Base-by-base conservation (phyloP, 2,888 invertebrate genomes). In the Diadegma fenestrale region DNA sequence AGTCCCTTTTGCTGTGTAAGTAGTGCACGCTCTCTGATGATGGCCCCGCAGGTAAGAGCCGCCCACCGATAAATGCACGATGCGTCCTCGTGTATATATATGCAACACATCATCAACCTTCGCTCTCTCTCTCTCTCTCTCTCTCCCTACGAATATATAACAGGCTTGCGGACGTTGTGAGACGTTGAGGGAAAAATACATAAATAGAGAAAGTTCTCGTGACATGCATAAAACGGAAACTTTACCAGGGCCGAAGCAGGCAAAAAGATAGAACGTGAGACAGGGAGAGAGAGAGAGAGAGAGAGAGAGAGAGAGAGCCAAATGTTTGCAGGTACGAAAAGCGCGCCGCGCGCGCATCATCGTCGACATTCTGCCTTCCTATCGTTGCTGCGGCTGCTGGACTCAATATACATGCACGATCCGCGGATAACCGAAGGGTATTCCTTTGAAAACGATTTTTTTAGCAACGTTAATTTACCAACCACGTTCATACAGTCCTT, bases 11-110 rank as follows among this genome's bases (percentile, higher is more conserved):
- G 72, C 82, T 19, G 33, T 82, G 26, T 66, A 51, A 19, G 12
- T 75, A 22, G 69, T 76, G 41, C 69, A 73, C 48, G 43, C 81
- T 81, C 78, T 81, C 79, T 79, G 75, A 79, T 76, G 85, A 82
- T 80, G 71, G 76, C 75, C 79, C 85, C 63, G 84, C 85, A 82
- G 85, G 85, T 85, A 85, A 82, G 79, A 79, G 79, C 75, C 66
- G 58, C 71, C 75, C 75, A 76, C 79, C 85, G 79, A 85, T 82
- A 82, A 85, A 72, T 71, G 79, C 72, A 85, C 82, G 78, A 63
- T 64, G 81, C 78, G 68, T 85, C 69, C 81, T 64, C 66, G 51
- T 5, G n/a, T 66, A 66, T 41, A 37, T 66, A 66, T 41, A 37
- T 43, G 19, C 22, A 37, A 30, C 37, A 58, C 58, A 54, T 66